phyloP scores from a whole-genome alignment of 2,888 invertebrate species.

The Leistus spinibarbis region DNA sequence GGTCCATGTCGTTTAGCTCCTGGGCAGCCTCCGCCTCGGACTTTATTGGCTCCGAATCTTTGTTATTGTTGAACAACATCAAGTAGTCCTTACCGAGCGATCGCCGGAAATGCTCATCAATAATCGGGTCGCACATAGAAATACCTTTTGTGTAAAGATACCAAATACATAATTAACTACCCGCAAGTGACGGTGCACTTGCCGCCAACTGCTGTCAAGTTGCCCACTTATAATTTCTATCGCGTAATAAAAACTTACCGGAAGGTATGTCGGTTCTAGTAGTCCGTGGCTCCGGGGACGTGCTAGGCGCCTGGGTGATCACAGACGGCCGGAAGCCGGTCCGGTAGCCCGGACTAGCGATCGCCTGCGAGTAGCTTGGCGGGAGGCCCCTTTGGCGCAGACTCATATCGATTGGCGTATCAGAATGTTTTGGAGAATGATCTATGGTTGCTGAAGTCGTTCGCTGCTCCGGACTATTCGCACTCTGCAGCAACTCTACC shows the following conservation, averaged over 20 bases:
- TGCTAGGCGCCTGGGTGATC: constrained; percentile 65
- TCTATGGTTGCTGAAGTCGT: constrained; percentile 5
- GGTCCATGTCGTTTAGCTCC: constrained; percentile 63
- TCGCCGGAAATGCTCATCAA: constrained; percentile 94
- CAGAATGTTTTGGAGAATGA: constrained; percentile 53
- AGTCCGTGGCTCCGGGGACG: constrained; percentile 41
- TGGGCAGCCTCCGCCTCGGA: constrained; percentile 52
- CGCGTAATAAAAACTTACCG: no score
- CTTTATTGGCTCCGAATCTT: constrained; percentile 50
- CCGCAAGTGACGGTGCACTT: no score
- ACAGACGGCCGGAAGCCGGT: constrained; percentile 65
- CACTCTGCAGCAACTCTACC: background rate
- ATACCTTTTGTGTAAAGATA: constrained; percentile 65
- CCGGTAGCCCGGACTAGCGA: constrained; percentile 56
- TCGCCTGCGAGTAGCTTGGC: constrained; percentile 64
- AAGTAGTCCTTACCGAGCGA: constrained; percentile 85
- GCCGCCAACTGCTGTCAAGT: no score
- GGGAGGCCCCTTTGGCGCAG: constrained; percentile 65
- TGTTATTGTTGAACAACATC: constrained; percentile 69
- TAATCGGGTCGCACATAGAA: constrained; percentile 86
- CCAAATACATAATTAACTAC: background rate
- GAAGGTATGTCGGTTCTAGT: no score
- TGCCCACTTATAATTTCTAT: background rate
- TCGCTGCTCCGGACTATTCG: constrained; percentile 8
- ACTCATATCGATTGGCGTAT: constrained; percentile 69